Evolutionary conservation across 2,797 vertebrate species (phyloP), one percentile per base, ranked within the genome.

Genomic region (Cossypha dichroa): DNA sequence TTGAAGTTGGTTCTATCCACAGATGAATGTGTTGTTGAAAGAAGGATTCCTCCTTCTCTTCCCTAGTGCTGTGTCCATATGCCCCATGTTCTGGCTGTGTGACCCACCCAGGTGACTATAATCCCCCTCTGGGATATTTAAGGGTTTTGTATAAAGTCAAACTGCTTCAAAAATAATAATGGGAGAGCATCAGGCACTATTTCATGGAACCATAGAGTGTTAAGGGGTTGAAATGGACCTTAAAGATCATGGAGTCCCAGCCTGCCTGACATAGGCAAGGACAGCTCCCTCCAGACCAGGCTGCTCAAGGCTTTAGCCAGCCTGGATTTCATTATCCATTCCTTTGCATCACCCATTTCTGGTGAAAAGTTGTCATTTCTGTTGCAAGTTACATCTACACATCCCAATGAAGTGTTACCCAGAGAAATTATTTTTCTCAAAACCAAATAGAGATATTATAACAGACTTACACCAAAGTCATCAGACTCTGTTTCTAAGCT

Each of bases 231-330:
- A 10, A 45, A 56, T 4, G 9, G 28, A 51, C 16, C 28, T 63
- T 51, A 38, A 56, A 31, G 23, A 19, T 29, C 4, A 56, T 16
- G 2, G 22, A 43, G 33, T 43, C 20, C 56, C 49, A 63, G 3
- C 7, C 6, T 20, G 5, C 5, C 36, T 31, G 45, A 5, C 4
- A 7, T 0, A 5, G n/a, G 12, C 10, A 69, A 36, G 51, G 14
- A 45, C 29, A 45, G 29, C 10, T 76, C 43, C 36, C 43, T 51
- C 43, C 5, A 38, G 14, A 76, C 2, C 21, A 33, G 4, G 14
- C 3, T 62, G 6, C 28, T 43, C 48, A n/a, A 51, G 28, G 28
- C 20, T 28, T 70, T 63, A 38, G 26, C 29, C 29, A 51, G 26
- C 7, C 15, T 45, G 29, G 29, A 45, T 31, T 34, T 58, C 33